Conservation (phyloP, 2,797 vertebrate genomes). For the Syncerus caffer region DNA sequence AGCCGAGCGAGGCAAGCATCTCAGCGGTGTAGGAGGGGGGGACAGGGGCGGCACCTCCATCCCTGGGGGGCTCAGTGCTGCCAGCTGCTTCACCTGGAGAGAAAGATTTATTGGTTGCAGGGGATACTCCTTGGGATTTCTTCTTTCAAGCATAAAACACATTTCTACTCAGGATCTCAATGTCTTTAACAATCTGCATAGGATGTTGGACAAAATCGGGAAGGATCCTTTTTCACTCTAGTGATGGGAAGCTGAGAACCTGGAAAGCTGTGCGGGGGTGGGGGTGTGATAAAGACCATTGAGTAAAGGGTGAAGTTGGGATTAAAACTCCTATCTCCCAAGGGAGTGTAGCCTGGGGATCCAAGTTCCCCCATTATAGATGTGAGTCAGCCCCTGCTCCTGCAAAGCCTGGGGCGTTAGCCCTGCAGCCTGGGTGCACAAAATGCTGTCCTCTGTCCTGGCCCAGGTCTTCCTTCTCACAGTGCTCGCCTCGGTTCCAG, state of each 20-base stretch:
- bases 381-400: rapidly evolving
- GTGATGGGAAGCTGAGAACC: neutral
- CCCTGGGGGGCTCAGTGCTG: neutral
- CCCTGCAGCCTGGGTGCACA: too few relatives aligned
- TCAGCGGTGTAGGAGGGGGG: rapidly evolving
- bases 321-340: neutral
- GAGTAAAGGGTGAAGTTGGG: neutral
- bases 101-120: neutral
- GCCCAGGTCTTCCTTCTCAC: neutral
- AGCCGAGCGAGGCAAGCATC: too few relatives aligned
- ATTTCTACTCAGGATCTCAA: neutral
- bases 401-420: neutral
- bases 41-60: rapidly evolving
- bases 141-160: neutral
- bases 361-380: neutral
- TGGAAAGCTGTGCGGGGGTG: neutral
- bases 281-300: neutral
- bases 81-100: neutral
- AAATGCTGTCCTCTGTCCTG: neutral
- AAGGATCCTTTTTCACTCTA: neutral
- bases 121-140: neutral
- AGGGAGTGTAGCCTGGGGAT: neutral
- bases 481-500: neutral
- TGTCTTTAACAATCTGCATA: neutral
- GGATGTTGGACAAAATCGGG: neutral